phyloP scores from a whole-genome alignment of 1,140 invertebrate genomes.

The Drosophila obscura region DNA sequence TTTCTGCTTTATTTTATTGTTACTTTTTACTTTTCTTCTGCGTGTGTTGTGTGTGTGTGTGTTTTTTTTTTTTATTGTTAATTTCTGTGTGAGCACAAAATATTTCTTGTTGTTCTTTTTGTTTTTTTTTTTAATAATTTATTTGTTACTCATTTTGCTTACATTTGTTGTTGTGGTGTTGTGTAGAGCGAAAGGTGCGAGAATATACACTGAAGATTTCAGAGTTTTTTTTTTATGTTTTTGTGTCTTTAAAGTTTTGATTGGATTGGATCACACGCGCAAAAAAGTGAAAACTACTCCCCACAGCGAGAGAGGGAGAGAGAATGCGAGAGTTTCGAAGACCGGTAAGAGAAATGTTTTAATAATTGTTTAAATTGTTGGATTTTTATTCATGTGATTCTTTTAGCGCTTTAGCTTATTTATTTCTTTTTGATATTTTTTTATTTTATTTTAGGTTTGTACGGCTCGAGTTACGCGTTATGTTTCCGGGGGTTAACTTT shows the following conservation, averaged over 20 bases:
- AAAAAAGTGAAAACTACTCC: constrained; percentile 45
- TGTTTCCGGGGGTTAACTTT: too few species aligned
- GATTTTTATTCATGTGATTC: too few species aligned
- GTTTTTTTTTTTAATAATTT: constrained; percentile 9
- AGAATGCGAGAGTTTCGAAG: constrained; percentile 1
- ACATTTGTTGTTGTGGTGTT: constrained; percentile 51
- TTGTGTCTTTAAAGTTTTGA: constrained; percentile 16
- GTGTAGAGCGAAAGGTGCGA: constrained; percentile 48
- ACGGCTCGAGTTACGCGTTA: not conserved
- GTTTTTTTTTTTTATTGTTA: constrained; percentile 50
- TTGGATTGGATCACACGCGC: constrained; percentile 48
- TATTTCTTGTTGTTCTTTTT: constrained; percentile 38
- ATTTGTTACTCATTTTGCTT: constrained; percentile 45
- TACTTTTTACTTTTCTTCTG: constrained; percentile 17
- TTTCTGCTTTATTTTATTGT: constrained; percentile 29
- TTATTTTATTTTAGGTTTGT: not conserved
- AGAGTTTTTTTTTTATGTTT: constrained; percentile 22
- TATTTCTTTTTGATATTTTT: too few species aligned
- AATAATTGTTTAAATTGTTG: too few species aligned
- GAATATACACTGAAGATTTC: constrained; percentile 51
- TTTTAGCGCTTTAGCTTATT: too few species aligned
- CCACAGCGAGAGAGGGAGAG: constrained; percentile 41
- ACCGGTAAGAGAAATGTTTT: too few species aligned
- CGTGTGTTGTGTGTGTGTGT: not conserved
- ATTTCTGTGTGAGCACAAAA: constrained; percentile 59